Evolutionary conservation across 1,140 invertebrate species (phyloP), one percentile per base, ranked within the genome.

Genomic region (Condylostylus longicornis): DNA sequence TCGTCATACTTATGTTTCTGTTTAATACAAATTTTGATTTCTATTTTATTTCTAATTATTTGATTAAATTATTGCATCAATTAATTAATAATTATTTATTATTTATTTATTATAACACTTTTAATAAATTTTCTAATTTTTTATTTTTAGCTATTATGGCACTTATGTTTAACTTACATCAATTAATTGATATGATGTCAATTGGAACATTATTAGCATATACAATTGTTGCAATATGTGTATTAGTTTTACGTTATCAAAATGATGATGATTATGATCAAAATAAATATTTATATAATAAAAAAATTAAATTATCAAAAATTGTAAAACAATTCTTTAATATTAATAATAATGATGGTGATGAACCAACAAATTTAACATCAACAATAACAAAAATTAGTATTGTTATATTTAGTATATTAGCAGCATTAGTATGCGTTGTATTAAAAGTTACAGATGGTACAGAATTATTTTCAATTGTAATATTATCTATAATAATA

Each of bases 151-250:
- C 79, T 31, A 37, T 77, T 1, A 89, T 95, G 82, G 82, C 89
- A 3, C 67, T 83, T 21, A 49, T 94, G 14, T 94, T 96, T 61
- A 75, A 94, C 58, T 54, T 95, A 25, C 71, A 83, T 28, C 82
- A 90, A 52, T 64, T 96, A 18, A 86, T 95, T 22, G 82, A 93
- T 47, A 94, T 97, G 87, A 91, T 95, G 87, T 91, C 87, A 1
- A 95, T 97, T 49, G 90, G 90, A 31, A 95, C 91, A 0, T 64
- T 97, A 1, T 66, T 95, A 21, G 90, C 90, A 0, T 96, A 95
- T 53, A 83, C 86, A 5, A 80, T 95, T 37, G 91, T 96, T 0
- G 82, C 88, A 7, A 71, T 83, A 32, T 90, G 83, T 51, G 86
- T 96, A 1, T 66, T 95, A 3, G 72, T 95, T 47, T 65, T 95